These are phyloP conservation scores for Hylaea fasciaria DNA, from an alignment of 2,888 invertebrate genomes.

Conservation along the genomic window DNA sequence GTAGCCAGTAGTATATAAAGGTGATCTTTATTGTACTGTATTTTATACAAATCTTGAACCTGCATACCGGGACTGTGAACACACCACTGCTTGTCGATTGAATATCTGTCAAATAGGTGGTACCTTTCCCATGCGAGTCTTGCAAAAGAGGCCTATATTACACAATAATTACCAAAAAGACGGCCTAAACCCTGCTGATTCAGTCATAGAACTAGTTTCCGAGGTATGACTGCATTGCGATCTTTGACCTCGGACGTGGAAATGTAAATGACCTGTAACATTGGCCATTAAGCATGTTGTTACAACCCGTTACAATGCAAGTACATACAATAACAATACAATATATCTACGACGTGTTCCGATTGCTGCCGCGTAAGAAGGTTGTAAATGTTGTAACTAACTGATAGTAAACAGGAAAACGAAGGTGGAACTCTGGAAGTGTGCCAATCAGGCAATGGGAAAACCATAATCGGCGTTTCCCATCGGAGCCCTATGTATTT, in stretches of 20 bases:
- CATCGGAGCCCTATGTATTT: not conserved
- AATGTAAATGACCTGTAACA: slow-evolving; percentile 5
- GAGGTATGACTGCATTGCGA: slow-evolving; percentile 2
- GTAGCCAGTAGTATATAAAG: no score
- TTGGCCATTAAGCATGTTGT: slow-evolving; percentile 14
- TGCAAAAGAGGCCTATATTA: no score
- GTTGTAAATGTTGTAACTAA: slow-evolving; percentile 28
- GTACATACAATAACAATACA: slow-evolving; percentile 23
- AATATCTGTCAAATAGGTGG: no score
- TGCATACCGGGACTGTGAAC: no score
- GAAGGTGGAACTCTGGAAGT: slow-evolving; percentile 32
- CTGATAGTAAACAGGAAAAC: slow-evolving; percentile 38
- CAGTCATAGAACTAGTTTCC: not conserved
- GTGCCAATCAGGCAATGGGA: slow-evolving; percentile 39
- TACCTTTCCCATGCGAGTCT: no score
- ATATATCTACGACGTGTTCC: slow-evolving; percentile 28
- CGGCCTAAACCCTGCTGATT: no score
- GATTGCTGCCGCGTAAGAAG: slow-evolving; percentile 18
- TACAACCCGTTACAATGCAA: slow-evolving; percentile 23
- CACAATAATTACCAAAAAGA: no score
- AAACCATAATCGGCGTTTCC: slow-evolving; percentile 27
- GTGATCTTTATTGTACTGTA: no score
- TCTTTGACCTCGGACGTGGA: not conserved
- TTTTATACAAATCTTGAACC: no score
- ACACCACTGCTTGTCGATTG: no score